Percentiles rank a stretch among this genome's conserved stretches.
Conservation (phyloP, 2,888 invertebrate genomes). For the Eupithecia pulchellata region DNA sequence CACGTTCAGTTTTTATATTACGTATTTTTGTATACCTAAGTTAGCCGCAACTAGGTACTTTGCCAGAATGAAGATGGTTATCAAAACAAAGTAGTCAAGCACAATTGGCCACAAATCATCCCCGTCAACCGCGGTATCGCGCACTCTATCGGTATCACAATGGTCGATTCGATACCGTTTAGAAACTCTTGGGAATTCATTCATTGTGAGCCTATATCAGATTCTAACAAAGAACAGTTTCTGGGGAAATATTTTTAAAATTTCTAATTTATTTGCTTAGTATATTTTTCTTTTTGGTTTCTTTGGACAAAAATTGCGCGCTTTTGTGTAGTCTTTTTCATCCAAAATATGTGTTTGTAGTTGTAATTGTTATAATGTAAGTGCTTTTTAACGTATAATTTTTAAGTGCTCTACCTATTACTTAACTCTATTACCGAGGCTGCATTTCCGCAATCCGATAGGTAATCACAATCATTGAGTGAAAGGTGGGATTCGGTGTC, state of each 20-base stretch:
- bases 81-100: neutral
- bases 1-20: neutral
- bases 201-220: constrained; percentile 26
- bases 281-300: too few species aligned
- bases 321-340: neutral
- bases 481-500: constrained; percentile 28
- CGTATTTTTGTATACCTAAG: neutral
- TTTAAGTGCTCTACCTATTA: constrained; percentile 1
- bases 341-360: neutral
- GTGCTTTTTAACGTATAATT: neutral
- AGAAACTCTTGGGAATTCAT: constrained; percentile 32
- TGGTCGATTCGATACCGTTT: constrained; percentile 31
- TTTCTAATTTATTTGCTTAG: neutral
- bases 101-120: constrained; percentile 34
- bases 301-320: neutral
- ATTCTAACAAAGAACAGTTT: neutral
- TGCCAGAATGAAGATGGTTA: constrained; percentile 15
- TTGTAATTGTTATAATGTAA: neutral
- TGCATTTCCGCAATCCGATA: constrained; percentile 18
- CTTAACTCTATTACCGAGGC: constrained; percentile 2
- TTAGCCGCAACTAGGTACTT: neutral
- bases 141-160: constrained; percentile 22
- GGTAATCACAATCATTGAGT: constrained; percentile 18
- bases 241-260: neutral
- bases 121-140: constrained; percentile 20